A percentile compares a stretch with the other conserved stretches of the same genome.
Evolutionary conservation across 2,797 vertebrate genomes (phyloP).

Genomic region (Lophius americanus): DNA sequence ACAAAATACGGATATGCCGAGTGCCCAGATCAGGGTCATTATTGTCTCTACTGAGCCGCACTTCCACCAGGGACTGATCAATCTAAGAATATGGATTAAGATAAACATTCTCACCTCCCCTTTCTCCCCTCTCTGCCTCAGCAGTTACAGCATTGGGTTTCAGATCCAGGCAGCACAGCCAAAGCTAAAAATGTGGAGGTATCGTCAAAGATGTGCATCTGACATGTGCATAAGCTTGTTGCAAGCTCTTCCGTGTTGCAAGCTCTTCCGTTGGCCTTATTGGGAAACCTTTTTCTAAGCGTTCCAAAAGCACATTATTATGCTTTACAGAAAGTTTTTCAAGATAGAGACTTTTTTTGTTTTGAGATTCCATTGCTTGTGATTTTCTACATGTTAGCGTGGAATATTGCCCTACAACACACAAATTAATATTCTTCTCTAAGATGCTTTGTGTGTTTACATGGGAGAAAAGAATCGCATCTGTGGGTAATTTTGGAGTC

Average conservation of each 20-base stretch:
- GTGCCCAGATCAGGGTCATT: conserved; percentile 80
- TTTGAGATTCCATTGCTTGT: neutral
- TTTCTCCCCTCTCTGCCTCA: conserved; percentile 37
- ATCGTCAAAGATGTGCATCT: neutral
- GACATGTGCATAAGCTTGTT: neutral
- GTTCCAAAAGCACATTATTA: neutral
- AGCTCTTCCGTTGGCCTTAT: neutral
- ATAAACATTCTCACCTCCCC: conserved; percentile 72
- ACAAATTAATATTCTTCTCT: too few relatives aligned
- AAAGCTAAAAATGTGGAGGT: conserved; percentile 26
- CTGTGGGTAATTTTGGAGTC: too few relatives aligned
- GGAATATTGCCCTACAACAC: neutral
- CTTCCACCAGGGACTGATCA: conserved; percentile 80
- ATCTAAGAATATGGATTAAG: conserved; percentile 80
- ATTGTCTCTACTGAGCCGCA: conserved; percentile 75
- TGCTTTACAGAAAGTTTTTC: neutral
- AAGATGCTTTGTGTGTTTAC: too few relatives aligned
- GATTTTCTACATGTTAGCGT: neutral
- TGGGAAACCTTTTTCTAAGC: neutral
- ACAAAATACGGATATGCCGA: conserved; percentile 83
- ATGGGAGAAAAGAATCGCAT: too few relatives aligned
- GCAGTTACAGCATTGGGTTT: conserved; percentile 28
- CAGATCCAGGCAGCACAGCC: conserved; percentile 18
- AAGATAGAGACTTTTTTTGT: neutral
- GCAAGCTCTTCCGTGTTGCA: neutral